phyloP scores from a whole-genome alignment of 2,113 vertebrate species.

The Psittacula cyanocephala region DNA sequence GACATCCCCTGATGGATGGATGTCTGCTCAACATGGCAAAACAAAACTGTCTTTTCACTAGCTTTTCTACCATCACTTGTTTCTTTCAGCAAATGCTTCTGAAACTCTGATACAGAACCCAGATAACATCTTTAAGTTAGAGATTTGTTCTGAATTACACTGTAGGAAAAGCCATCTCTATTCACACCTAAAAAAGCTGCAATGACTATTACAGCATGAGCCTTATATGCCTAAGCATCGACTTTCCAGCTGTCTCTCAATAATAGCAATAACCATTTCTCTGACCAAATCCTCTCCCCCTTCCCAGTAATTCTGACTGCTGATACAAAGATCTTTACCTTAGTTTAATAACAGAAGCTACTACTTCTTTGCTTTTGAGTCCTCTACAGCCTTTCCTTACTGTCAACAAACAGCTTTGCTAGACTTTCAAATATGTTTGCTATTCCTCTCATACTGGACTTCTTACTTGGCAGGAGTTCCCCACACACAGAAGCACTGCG shows the following conservation, averaged over 20 bases:
- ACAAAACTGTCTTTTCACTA: neutral
- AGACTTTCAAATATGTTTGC: neutral
- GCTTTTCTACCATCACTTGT: neutral
- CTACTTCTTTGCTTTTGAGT: neutral
- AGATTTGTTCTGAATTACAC: neutral
- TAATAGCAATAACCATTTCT: neutral
- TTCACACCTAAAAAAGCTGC: neutral
- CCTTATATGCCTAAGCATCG: neutral
- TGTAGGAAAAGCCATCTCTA: neutral
- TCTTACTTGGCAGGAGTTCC: neutral
- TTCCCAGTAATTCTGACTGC: neutral
- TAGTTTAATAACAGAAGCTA: neutral
- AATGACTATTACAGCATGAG: neutral
- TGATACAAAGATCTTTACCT: neutral
- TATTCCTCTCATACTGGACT: neutral
- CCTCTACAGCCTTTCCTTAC: neutral
- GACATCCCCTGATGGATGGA: neutral
- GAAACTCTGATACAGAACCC: neutral
- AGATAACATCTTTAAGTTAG: neutral
- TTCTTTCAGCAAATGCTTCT: neutral
- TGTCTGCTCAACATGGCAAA: neutral
- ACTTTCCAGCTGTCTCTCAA: neutral
- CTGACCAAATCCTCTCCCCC: neutral
- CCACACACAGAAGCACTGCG: neutral
- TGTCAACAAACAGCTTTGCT: neutral